Percentiles rank a stretch among this genome's conserved stretches.
phyloP scores from a whole-genome alignment of 2,113 vertebrate genomes.

The Hypanus sabinus region DNA sequence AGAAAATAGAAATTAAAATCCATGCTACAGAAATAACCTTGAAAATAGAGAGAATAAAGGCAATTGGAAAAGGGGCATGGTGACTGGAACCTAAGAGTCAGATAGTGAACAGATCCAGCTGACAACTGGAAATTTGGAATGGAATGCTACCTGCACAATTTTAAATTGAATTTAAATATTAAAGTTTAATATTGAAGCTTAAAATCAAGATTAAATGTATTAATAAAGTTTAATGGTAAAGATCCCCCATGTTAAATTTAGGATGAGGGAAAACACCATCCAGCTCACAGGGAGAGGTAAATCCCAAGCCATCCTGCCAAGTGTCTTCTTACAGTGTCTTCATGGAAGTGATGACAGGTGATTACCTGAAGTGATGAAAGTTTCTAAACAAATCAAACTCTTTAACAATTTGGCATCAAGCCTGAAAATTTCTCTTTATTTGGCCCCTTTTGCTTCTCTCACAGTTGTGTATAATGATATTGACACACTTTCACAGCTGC shows the following conservation, averaged over 20 bases:
- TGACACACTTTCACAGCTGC: background rate
- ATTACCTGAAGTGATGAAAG: background rate
- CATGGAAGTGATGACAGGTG: background rate
- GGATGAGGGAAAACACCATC: background rate
- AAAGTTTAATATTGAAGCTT: too few relatives aligned
- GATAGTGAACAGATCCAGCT: background rate
- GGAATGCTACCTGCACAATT: background rate
- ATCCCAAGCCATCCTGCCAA: background rate
- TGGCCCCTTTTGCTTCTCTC: background rate
- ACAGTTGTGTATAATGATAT: background rate
- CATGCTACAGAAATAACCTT: background rate
- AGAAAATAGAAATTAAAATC: background rate
- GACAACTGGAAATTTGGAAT: background rate
- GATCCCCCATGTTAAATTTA: background rate
- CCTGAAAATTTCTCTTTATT: background rate
- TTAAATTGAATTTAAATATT: too few relatives aligned
- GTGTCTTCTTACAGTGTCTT: background rate
- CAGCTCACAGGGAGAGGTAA: background rate
- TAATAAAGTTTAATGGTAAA: too few relatives aligned
- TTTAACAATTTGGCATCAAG: background rate
- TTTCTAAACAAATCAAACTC: background rate
- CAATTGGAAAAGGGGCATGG: background rate
- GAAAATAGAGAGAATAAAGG: background rate
- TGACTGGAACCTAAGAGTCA: background rate
- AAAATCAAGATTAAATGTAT: too few relatives aligned